Conservation (phyloP, 1,140 invertebrate genomes). For the Scaptodrosophila lebanonensis region DNA sequence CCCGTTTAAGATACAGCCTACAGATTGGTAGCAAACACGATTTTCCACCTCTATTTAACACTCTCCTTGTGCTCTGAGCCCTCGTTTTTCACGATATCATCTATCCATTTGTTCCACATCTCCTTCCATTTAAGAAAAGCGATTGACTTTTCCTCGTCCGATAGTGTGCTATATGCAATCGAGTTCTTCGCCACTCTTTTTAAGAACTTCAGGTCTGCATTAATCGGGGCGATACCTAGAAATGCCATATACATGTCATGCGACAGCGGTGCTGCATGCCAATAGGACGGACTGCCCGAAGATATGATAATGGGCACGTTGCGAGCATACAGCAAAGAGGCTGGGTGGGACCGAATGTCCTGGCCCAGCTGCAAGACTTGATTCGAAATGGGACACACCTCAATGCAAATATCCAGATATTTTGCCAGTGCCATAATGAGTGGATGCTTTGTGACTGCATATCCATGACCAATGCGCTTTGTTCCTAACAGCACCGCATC, state of each 20-base stretch:
- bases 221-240: constrained; percentile 85
- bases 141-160: constrained; percentile 34
- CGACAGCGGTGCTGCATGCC: constrained; percentile 84
- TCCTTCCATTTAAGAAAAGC: constrained; percentile 54
- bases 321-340: constrained; percentile 81
- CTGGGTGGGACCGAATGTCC: constrained; percentile 89
- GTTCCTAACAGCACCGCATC: constrained; percentile 87
- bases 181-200: constrained; percentile 89
- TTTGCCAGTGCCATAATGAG: constrained; percentile 80
- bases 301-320: constrained; percentile 80
- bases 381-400: constrained; percentile 89
- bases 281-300: constrained; percentile 86
- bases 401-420: constrained; percentile 83
- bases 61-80: neutral
- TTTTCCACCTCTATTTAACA: neutral
- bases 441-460: constrained; percentile 87
- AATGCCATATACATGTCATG: constrained; percentile 91
- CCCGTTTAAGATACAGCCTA: too few species aligned
- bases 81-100: constrained; percentile 13
- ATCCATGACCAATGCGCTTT: constrained; percentile 82
- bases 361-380: constrained; percentile 85
- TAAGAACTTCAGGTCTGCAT: constrained; percentile 84
- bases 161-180: constrained; percentile 80
- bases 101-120: constrained; percentile 54
- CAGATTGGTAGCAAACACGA: neutral